Conservation (phyloP, 2,113 vertebrate genomes). For the Malaclemys terrapin region DNA sequence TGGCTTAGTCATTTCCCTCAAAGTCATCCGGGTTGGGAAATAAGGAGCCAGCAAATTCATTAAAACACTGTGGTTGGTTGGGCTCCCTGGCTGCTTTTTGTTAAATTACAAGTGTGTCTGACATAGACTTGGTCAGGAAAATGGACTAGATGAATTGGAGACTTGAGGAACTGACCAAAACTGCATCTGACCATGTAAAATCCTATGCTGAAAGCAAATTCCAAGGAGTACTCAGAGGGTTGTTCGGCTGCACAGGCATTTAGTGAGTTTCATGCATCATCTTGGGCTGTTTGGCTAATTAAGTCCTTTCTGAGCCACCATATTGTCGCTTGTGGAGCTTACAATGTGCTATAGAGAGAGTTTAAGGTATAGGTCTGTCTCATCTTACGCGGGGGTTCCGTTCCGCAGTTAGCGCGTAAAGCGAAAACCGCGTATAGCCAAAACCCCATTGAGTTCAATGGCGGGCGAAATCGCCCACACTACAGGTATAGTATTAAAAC, state of each 20-base stretch:
- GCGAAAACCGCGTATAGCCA: too few species aligned
- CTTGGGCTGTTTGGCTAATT: not conserved
- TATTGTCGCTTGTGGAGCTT: not conserved
- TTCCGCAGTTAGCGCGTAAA: too few species aligned
- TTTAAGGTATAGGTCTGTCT: too few species aligned
- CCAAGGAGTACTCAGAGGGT: not conserved
- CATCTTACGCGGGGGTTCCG: too few species aligned
- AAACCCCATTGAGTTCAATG: too few species aligned
- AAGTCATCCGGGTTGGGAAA: not conserved
- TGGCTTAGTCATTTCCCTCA: not conserved
- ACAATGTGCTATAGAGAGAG: not conserved
- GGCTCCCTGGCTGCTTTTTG: not conserved
- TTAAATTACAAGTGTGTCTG: not conserved
- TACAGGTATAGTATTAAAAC: too few species aligned
- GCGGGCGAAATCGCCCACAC: too few species aligned
- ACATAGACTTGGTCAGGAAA: not conserved
- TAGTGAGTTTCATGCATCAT: too few species aligned
- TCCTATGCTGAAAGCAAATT: not conserved
- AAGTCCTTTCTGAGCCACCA: not conserved
- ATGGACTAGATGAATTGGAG: not conserved
- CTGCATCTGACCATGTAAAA: not conserved
- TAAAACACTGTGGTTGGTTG: not conserved
- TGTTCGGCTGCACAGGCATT: not conserved
- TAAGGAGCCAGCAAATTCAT: not conserved
- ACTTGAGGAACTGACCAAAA: not conserved